These are phyloP conservation scores for Papilio polyxenes DNA, from an alignment of 1,140 invertebrate species.

Conservation along the genomic window DNA sequence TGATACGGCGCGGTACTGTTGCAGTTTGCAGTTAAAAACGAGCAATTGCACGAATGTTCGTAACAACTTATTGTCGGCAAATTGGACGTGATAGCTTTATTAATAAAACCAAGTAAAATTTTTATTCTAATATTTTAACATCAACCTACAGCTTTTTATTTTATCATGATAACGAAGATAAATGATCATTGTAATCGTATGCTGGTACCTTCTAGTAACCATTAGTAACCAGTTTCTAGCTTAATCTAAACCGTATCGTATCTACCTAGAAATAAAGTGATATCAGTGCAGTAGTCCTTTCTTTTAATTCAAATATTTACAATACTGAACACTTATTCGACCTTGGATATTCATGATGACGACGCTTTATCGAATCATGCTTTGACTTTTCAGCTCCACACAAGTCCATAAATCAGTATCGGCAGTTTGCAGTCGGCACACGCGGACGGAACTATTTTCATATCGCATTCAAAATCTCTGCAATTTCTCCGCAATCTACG, in stretches of 20 bases:
- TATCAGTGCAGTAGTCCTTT: no score
- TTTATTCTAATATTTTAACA: no score
- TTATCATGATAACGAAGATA: no score
- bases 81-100: background rate
- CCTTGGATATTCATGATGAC: background rate
- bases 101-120: background rate
- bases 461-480: background rate
- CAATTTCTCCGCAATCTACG: background rate
- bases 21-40: background rate
- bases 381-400: background rate
- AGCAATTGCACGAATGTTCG: background rate
- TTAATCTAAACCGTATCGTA: no score
- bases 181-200: no score
- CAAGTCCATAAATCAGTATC: constrained; percentile 1
- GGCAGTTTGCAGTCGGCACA: background rate
- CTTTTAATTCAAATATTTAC: no score
- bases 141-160: no score
- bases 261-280: no score
- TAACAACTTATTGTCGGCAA: background rate
- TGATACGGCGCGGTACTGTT: constrained; percentile 11
- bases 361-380: background rate
- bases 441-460: constrained; percentile 15
- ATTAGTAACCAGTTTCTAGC: no score
- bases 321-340: no score
- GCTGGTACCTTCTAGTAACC: no score